phyloP scores from a whole-genome alignment of 2,797 vertebrate species.

The Muscicapa comitata region DNA sequence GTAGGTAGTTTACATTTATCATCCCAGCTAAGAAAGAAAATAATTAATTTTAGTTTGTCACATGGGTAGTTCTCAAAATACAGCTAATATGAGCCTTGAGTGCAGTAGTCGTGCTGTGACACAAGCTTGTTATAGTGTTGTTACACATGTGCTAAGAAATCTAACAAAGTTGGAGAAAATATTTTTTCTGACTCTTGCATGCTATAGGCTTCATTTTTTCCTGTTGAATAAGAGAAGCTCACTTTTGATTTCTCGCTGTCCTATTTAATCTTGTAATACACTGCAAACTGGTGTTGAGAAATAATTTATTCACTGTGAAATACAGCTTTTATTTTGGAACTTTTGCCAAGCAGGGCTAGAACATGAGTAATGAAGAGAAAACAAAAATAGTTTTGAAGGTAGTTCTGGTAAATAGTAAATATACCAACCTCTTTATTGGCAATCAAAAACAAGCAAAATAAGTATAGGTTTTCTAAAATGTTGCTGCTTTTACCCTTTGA shows the following conservation, averaged over 20 bases:
- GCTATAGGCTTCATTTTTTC: neutral
- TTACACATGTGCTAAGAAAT: neutral
- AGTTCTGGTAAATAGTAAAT: neutral
- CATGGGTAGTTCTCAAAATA: neutral
- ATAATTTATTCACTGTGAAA: neutral
- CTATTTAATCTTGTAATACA: neutral
- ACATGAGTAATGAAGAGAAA: neutral
- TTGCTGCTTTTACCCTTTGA: neutral
- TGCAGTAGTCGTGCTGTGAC: neutral
- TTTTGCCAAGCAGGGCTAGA: neutral
- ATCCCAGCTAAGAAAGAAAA: neutral
- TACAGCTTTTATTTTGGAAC: neutral
- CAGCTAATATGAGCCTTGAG: neutral
- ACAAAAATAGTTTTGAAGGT: neutral
- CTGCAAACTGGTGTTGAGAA: neutral
- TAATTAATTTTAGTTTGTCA: neutral
- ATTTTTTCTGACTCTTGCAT: neutral
- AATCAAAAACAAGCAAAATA: neutral
- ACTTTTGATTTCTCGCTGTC: neutral
- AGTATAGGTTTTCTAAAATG: neutral
- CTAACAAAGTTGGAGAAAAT: neutral
- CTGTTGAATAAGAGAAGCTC: neutral
- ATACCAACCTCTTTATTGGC: neutral
- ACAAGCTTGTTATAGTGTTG: rapidly evolving
- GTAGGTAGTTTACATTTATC: neutral